phyloP scores from a whole-genome alignment of 1,140 invertebrate genomes.

The Ylistrum balloti region DNA sequence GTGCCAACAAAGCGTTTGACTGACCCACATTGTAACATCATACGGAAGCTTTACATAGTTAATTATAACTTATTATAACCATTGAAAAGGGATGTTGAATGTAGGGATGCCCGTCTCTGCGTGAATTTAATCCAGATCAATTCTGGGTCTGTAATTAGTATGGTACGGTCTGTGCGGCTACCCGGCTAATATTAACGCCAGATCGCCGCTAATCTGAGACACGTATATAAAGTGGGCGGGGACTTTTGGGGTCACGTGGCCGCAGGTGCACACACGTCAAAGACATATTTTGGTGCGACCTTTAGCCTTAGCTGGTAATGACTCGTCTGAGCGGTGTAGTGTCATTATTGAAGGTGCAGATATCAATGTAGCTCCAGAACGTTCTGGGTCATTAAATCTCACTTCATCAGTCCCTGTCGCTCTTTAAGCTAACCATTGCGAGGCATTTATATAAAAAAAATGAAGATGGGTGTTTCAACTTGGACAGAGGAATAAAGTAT shows the following conservation, averaged over 20 bases:
- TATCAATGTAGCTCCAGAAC: conserved; percentile 1
- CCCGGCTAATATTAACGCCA: conserved; percentile 16
- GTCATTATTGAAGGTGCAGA: conserved; percentile 33
- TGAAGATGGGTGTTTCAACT: not conserved
- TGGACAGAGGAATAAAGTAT: conserved; percentile 5
- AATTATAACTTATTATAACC: conserved; percentile 40
- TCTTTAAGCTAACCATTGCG: not conserved
- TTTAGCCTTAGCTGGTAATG: conserved; percentile 27
- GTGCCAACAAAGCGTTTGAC: conserved; percentile 25
- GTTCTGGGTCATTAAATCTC: not conserved
- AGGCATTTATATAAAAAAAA: conserved; percentile 2
- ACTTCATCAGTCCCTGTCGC: conserved; percentile 36
- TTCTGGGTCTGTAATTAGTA: conserved; percentile 39
- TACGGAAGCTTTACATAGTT: conserved; percentile 33
- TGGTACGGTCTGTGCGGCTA: not conserved
- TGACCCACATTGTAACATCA: conserved; percentile 33
- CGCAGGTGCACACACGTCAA: conserved; percentile 36
- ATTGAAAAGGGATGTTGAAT: conserved; percentile 33
- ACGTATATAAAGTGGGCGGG: conserved; percentile 24
- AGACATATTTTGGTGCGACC: conserved; percentile 37
- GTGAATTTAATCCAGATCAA: conserved; percentile 38
- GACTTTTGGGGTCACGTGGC: not conserved
- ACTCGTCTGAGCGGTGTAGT: not conserved
- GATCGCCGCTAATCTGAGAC: conserved; percentile 24
- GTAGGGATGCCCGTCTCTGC: conserved; percentile 13